phyloP scores from a whole-genome alignment of 1,140 invertebrate species.

The Drusus annulatus region DNA sequence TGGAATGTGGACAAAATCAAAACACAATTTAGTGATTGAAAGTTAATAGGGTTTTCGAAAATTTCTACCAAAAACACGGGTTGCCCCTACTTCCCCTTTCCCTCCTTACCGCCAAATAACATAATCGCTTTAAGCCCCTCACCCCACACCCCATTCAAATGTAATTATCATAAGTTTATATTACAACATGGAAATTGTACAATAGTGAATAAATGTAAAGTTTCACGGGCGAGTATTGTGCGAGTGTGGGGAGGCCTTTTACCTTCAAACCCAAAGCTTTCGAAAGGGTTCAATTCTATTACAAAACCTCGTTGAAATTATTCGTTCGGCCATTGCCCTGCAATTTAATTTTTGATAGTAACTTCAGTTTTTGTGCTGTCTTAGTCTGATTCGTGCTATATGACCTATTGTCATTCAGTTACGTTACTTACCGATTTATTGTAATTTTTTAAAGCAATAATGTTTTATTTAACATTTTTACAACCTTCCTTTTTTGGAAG shows the following conservation, averaged over 20 bases:
- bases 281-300: not conserved
- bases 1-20: no score
- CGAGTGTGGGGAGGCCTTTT: not conserved
- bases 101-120: not conserved
- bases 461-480: no score
- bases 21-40: not conserved
- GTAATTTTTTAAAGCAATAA: no score
- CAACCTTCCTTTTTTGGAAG: no score
- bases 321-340: no score
- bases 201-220: conserved; percentile 36
- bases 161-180: conserved; percentile 58
- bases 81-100: not conserved
- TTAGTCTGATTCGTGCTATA: no score
- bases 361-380: no score
- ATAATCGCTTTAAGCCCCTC: conserved; percentile 32
- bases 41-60: not conserved
- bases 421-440: no score
- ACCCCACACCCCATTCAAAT: conserved; percentile 38
- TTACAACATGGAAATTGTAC: conserved; percentile 53
- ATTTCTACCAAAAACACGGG: not conserved
- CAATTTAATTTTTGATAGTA: no score
- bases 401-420: no score
- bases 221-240: not conserved
- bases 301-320: not conserved
- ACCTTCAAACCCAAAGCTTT: not conserved